A percentile compares a stretch with the other conserved stretches of the same genome.
Conservation (phyloP, 1,140 invertebrate species). For the Batillaria attramentaria region DNA sequence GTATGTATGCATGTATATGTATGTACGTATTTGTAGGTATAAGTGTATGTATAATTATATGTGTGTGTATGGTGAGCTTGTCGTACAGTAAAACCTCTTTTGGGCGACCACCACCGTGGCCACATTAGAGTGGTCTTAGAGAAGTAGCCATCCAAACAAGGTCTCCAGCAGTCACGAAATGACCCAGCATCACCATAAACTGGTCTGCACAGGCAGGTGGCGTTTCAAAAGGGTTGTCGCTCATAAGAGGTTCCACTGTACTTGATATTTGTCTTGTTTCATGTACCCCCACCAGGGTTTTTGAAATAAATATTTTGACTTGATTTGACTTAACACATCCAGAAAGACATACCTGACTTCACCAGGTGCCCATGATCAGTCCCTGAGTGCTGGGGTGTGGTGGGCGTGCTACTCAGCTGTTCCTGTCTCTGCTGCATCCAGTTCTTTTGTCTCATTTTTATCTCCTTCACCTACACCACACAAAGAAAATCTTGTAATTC, state of each 20-base stretch:
- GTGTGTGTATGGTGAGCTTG: no score
- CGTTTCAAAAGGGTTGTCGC: neutral
- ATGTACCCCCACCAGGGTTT: neutral
- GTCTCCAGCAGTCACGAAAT: no score
- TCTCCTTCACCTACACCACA: conserved; percentile 43
- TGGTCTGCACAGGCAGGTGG: no score
- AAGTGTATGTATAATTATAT: no score
- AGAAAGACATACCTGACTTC: neutral
- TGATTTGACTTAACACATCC: neutral
- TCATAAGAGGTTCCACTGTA: neutral
- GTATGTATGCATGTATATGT: no score
- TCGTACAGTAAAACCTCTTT: no score
- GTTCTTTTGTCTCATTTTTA: conserved; percentile 45
- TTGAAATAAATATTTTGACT: neutral
- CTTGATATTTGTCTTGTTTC: neutral
- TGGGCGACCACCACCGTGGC: no score
- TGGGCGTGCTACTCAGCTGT: conserved; percentile 1
- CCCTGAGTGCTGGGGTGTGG: neutral
- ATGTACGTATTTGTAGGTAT: no score
- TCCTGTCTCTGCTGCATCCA: conserved; percentile 47
- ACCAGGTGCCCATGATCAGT: neutral
- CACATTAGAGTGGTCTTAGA: no score
- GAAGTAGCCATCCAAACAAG: no score
- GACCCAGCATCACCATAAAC: no score
- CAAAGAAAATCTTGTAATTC: no score